These are phyloP conservation scores for Branchinecta sandiegonensis DNA, from an alignment of 2,888 invertebrate species.

Conservation along the genomic window DNA sequence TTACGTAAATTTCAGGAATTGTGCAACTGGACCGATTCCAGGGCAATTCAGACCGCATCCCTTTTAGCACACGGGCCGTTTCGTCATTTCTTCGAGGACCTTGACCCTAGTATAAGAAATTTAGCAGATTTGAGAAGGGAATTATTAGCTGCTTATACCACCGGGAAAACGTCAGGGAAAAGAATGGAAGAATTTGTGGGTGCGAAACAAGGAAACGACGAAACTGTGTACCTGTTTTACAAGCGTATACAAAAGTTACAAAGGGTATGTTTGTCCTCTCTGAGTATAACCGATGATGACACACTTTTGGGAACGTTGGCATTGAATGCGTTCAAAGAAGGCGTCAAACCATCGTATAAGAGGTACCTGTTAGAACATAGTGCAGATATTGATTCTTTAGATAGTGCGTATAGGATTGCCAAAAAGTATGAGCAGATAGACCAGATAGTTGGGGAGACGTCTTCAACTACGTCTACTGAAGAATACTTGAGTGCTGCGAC, in stretches of 20 bases:
- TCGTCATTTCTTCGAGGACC: background rate
- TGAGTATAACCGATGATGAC: background rate
- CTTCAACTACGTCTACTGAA: background rate
- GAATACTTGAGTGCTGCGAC: background rate
- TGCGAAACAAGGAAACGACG: background rate
- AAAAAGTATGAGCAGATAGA: background rate
- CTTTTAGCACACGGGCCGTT: background rate
- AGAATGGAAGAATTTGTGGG: background rate
- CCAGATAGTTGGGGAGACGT: background rate
- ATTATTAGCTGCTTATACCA: background rate
- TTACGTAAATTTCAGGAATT: background rate
- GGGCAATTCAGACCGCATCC: background rate
- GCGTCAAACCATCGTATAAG: background rate
- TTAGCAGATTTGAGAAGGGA: background rate
- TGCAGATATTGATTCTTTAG: background rate
- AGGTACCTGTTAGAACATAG: background rate
- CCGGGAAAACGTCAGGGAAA: background rate
- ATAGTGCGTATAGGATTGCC: background rate
- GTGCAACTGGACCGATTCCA: background rate
- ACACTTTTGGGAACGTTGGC: background rate
- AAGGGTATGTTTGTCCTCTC: background rate
- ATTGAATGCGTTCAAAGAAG: background rate
- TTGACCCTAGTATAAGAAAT: background rate
- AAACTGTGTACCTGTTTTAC: background rate
- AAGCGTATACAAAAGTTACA: background rate